A percentile compares a stretch with the other conserved stretches of the same genome.
These are phyloP conservation scores for Sarcophaga carnaria DNA, from an alignment of 2,888 invertebrate genomes.

Conservation along the genomic window DNA sequence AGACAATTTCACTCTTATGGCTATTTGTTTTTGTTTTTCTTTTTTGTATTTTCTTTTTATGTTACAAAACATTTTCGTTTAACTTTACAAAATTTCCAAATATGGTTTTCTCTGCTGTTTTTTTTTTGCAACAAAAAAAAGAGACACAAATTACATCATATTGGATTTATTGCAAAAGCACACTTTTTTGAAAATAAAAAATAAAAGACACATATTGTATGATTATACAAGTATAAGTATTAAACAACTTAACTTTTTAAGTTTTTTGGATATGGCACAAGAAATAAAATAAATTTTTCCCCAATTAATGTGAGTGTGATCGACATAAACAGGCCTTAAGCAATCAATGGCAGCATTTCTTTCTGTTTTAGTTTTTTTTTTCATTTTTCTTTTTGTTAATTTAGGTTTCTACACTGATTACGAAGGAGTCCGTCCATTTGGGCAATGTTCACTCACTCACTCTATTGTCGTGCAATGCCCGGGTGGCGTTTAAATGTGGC, in stretches of 20 bases:
- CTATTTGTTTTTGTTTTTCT: neutral
- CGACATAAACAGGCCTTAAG: conserved; percentile 67
- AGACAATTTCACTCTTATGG: neutral
- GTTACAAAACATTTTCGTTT: neutral
- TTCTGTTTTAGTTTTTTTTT: neutral
- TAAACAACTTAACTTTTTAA: conserved; percentile 30
- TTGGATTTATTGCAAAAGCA: conserved; percentile 27
- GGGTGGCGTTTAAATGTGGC: conserved; percentile 66
- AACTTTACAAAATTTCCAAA: neutral
- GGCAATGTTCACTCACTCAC: conserved; percentile 33
- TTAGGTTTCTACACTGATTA: conserved; percentile 49
- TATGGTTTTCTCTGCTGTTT: neutral
- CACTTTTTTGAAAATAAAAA: conserved; percentile 5
- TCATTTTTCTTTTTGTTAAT: conserved; percentile 10
- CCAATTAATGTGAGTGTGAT: conserved; percentile 48
- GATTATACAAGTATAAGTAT: conserved; percentile 1
- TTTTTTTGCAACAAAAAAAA: neutral
- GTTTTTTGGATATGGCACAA: conserved; percentile 25
- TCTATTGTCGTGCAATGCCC: conserved; percentile 22
- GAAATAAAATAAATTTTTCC: conserved; percentile 31
- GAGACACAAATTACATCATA: conserved; percentile 16
- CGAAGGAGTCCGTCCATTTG: conserved; percentile 26
- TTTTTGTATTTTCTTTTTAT: neutral
- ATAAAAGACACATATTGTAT: neutral
- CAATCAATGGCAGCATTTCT: conserved; percentile 42